A percentile compares a stretch with the other conserved stretches of the same genome.
phyloP scores from a whole-genome alignment of 2,113 vertebrate genomes.

The Cololabis saira region DNA sequence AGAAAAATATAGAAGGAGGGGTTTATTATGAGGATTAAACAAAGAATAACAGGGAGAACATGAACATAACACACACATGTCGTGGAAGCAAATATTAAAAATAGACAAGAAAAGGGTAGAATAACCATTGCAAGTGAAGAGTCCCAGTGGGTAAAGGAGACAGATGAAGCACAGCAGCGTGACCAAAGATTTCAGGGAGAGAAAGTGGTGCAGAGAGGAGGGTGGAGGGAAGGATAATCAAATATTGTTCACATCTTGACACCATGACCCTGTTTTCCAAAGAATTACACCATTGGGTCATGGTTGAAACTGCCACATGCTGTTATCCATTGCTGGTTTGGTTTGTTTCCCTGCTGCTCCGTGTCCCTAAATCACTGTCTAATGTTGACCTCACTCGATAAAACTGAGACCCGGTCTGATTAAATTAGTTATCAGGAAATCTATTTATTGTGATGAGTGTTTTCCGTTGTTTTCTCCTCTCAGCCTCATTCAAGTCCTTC shows the following conservation, averaged over 20 bases:
- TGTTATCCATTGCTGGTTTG: background rate
- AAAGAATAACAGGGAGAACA: conserved; percentile 44
- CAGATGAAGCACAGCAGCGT: conserved; percentile 22
- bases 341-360: background rate
- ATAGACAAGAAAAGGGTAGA: conserved; percentile 19
- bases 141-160: background rate
- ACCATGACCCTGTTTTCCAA: background rate
- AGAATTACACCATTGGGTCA: conserved; percentile 5
- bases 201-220: conserved; percentile 39
- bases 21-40: conserved; percentile 61
- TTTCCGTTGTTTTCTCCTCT: conserved; percentile 13
- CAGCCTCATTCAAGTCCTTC: background rate
- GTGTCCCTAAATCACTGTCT: background rate
- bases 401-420: conserved; percentile 1
- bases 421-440: conserved; percentile 40
- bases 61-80: conserved; percentile 14
- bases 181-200: conserved; percentile 20
- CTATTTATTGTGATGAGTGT: conserved; percentile 19
- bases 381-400: background rate
- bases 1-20: conserved; percentile 66
- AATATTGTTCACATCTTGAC: conserved; percentile 40
- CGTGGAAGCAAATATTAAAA: conserved; percentile 19
- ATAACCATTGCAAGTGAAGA: background rate
- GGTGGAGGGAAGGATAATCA: conserved; percentile 59
- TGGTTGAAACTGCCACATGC: background rate